phyloP scores from a whole-genome alignment of 2,113 vertebrate species.

The Amphiprion ocellaris region DNA sequence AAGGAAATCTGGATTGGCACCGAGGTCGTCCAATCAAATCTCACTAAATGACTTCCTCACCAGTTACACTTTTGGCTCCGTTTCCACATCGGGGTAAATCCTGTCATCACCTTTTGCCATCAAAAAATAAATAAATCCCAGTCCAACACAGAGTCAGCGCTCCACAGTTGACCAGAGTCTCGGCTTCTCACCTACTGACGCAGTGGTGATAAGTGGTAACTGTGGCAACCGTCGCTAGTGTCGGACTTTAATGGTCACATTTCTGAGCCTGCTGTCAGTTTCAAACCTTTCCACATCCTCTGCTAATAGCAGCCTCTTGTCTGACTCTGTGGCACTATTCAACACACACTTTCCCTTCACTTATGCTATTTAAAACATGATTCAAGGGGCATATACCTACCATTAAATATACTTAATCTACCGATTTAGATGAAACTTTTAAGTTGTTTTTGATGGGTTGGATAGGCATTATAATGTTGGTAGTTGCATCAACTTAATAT shows the following conservation, averaged over 20 bases:
- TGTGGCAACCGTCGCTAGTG: conserved; percentile 55
- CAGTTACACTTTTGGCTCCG: neutral
- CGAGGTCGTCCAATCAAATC: neutral
- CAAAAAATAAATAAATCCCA: neutral
- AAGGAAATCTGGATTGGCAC: conserved; percentile 17
- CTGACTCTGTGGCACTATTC: conserved; percentile 34
- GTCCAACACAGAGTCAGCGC: conserved; percentile 23
- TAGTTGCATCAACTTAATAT: no score
- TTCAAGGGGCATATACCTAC: no score
- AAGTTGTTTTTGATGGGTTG: no score
- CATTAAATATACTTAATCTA: no score
- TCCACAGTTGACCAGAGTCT: conserved; percentile 39
- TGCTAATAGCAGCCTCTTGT: conserved; percentile 33
- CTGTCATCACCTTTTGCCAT: neutral
- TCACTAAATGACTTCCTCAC: neutral
- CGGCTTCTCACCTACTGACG: conserved; percentile 49
- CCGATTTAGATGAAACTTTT: no score
- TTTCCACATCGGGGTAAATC: conserved; percentile 11
- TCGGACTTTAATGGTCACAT: conserved; percentile 55
- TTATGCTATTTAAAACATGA: neutral
- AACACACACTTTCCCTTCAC: neutral
- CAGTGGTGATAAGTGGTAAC: conserved; percentile 55
- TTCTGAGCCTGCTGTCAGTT: conserved; percentile 50
- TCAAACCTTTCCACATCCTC: conserved; percentile 41
- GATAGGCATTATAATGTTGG: no score